Conservation (phyloP, 1,140 invertebrate genomes). For the Dreissena rostriformis region DNA sequence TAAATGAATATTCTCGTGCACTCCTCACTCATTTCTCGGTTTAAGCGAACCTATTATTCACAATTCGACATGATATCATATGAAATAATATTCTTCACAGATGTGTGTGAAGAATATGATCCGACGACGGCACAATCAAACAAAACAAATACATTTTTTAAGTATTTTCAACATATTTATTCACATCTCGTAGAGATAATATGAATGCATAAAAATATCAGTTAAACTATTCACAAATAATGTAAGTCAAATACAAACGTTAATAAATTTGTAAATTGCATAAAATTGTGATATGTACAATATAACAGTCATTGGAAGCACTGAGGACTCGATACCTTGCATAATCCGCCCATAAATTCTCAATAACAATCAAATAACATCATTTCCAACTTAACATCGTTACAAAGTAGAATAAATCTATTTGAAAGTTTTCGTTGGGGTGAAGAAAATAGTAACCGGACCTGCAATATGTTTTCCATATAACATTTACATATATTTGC, state of each 20-base stretch:
- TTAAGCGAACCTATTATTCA: no score
- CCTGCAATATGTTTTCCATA: no score
- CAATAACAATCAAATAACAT: neutral
- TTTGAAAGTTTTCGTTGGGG: no score
- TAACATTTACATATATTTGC: no score
- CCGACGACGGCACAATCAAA: neutral
- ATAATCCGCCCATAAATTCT: neutral
- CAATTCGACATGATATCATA: no score
- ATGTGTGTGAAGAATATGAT: no score
- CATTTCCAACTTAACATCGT: no score
- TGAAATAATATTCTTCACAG: no score
- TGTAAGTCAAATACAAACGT: neutral
- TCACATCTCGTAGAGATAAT: neutral
- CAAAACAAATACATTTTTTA: neutral
- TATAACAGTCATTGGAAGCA: neutral
- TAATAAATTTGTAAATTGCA: conserved; percentile 11
- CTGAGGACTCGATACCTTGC: neutral
- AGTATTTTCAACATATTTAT: neutral
- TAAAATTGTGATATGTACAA: conserved; percentile 1
- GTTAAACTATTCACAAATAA: neutral
- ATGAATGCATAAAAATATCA: neutral
- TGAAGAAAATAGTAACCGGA: no score
- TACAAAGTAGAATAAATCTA: no score
- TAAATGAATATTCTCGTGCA: no score
- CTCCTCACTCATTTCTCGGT: no score